Evolutionary conservation across 2,113 vertebrate species (phyloP), one percentile per base, ranked within the genome.

Genomic region (Spilogale gracilis): DNA sequence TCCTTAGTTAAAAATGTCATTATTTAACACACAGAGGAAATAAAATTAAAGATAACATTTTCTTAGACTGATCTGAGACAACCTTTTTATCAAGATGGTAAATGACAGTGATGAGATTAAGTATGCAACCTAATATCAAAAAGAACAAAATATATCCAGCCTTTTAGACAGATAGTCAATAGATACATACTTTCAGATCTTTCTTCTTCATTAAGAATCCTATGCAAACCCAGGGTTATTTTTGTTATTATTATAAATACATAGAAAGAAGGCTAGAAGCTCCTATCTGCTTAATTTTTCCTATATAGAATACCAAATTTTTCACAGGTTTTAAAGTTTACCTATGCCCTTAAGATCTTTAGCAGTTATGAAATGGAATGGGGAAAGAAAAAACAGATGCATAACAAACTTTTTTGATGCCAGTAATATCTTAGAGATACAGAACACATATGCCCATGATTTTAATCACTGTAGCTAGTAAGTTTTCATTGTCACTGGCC

Each of bases 41-140:
- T 87, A 89, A 81, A 96, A 84, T 88, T 76, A 89, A 73, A 93
- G n/a, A 56, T 10, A 85, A 90, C 27, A 86, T 89, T 92, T 96
- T 61, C 50, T 86, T 92, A 82, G 21, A 60, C 16, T 86, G 94
- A 79, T 79, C 5, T 84, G 69, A 95, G 12, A 74, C 20, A 69
- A 61, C 45, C 8, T 58, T 80, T 56, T 30, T 76, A 93, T 45
- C n/a, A 92, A 74, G 14, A 32, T 73, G 30, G 43, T 45, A 67
- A 85, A 56, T 61, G 48, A 58, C 16, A 25, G 17, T 69, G 90
- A 87, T 45, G 65, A 50, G 32, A 97, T 79, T 50, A 84, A 87
- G 18, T 61, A 58, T 89, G 58, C n/a, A 58, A 67, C 16, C 52
- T 67, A 86, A 89, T 14, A 87, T 23, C 10, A 97, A 30, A 90